Percentiles rank a stretch among this genome's conserved stretches.
These are phyloP conservation scores for Lamellibrachia luymesi DNA, from an alignment of 1,140 invertebrate genomes.

Conservation along the genomic window DNA sequence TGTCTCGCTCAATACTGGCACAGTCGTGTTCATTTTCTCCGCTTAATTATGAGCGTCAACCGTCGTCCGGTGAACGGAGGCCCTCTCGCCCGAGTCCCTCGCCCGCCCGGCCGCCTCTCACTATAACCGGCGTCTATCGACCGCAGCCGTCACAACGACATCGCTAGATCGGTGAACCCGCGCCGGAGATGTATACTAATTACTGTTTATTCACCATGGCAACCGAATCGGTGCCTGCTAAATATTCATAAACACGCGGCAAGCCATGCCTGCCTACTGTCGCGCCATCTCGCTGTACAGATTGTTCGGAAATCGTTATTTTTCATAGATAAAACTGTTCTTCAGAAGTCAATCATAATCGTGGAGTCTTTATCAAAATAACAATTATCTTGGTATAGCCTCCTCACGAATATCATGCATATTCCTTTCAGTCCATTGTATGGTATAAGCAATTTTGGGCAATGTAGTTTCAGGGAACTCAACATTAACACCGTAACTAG, in stretches of 20 bases:
- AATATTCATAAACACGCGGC: slow-evolving; percentile 4
- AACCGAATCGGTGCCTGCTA: background rate
- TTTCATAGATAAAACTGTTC: background rate
- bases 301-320: background rate
- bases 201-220: background rate
- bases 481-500: background rate
- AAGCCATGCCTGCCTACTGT: background rate
- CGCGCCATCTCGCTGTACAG: too few relatives aligned
- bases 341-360: background rate
- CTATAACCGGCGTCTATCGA: background rate
- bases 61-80: background rate
- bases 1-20: background rate
- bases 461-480: background rate
- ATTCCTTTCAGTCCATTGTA: background rate
- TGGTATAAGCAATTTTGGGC: background rate
- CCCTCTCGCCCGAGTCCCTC: background rate
- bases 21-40: background rate
- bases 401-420: background rate
- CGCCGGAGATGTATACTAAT: background rate
- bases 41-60: background rate
- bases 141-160: background rate
- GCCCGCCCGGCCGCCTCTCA: background rate
- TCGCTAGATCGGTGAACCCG: background rate
- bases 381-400: background rate
- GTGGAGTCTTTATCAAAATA: background rate